Evolutionary conservation across 2,888 invertebrate species (phyloP), one percentile per base, ranked within the genome.

Genomic region (Eilema depressum): DNA sequence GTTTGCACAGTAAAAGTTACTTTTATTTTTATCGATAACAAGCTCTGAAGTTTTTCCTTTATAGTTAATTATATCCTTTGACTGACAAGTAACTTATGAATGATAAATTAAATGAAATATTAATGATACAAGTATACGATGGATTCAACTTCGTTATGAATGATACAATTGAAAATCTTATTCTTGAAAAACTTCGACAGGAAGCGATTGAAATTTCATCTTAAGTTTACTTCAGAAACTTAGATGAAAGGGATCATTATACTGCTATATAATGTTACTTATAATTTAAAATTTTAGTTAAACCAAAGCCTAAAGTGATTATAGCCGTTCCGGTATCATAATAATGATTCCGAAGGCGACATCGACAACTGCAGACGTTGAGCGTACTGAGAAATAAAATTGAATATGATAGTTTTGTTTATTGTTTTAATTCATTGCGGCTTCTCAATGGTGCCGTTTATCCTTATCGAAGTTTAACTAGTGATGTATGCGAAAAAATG

Each of bases 51-150:
- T 59, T 3, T 14, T 59, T 25, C 17, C 5, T 59, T 59, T 59
- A 17, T 10, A 26, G 25, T 26, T 59, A 26, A 14, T 59, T 26
- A 28, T 14, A 28, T 14, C n/a, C 53, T n/a, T 3, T n/a, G 1
- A 8, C n/a, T 2, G 5, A 59, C 26, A 59, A 8, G 41, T 17
- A 7, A 25, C 14, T 2, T 57, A 23, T 25, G 23, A 23, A 59
- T 7, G 3, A 28, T 53, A n/a, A 53, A n/a, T n/a, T 20, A 60
- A 60, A 62, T 17, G 11, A 47, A 7, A 20, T 12, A 64, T n/a
- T 33, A 47, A 47, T 53, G n/a, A 64, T 28, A 65, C 64, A 28
- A 64, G 14, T 63, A 26, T 47, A 8, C 41, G 17, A 41, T 17
- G 33, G 37, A 37, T 37, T 20, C 10, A 57, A 41, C 66, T 66